A percentile compares a stretch with the other conserved stretches of the same genome.
These are phyloP conservation scores for Zeuzera pyrina DNA, from an alignment of 2,888 invertebrate genomes.

Conservation along the genomic window DNA sequence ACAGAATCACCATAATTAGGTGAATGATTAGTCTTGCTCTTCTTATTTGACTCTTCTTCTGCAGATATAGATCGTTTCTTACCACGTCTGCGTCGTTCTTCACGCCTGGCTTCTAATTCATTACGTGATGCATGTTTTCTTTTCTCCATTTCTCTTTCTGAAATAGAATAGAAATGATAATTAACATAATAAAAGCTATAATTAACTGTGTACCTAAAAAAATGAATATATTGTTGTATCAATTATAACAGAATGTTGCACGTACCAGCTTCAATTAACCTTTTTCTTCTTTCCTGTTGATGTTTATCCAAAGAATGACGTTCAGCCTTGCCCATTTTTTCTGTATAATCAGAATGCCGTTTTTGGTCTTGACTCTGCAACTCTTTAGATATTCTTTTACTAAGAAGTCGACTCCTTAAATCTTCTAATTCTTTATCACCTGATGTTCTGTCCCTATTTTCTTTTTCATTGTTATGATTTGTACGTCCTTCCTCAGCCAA, in stretches of 20 bases:
- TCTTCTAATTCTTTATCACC: conserved; percentile 81
- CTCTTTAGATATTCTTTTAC: conserved; percentile 79
- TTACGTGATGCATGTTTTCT: conserved; percentile 82
- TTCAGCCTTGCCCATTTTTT: conserved; percentile 53
- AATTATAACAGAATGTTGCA: too few relatives aligned
- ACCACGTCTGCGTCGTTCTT: conserved; percentile 69
- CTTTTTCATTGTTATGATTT: conserved; percentile 59
- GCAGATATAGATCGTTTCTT: conserved; percentile 55
- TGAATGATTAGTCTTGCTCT: conserved; percentile 44
- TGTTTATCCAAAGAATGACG: conserved; percentile 57
- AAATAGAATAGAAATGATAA: conserved; percentile 17
- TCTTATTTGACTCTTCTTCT: conserved; percentile 42
- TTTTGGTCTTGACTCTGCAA: conserved; percentile 63
- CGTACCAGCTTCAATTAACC: conserved; percentile 79
- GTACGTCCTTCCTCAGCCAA: conserved; percentile 50
- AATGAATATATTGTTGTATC: not conserved
- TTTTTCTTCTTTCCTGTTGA: conserved; percentile 76
- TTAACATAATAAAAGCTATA: conserved; percentile 1
- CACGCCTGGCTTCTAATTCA: conserved; percentile 82
- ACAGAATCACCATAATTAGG: conserved; percentile 53
- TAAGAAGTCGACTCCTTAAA: conserved; percentile 80
- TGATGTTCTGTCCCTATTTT: conserved; percentile 57
- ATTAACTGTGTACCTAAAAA: not conserved
- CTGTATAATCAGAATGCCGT: conserved; percentile 56
- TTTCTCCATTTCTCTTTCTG: conserved; percentile 83